Evolutionary conservation across 2,113 vertebrate genomes (phyloP).

Genomic region (Pimephales promelas): DNA sequence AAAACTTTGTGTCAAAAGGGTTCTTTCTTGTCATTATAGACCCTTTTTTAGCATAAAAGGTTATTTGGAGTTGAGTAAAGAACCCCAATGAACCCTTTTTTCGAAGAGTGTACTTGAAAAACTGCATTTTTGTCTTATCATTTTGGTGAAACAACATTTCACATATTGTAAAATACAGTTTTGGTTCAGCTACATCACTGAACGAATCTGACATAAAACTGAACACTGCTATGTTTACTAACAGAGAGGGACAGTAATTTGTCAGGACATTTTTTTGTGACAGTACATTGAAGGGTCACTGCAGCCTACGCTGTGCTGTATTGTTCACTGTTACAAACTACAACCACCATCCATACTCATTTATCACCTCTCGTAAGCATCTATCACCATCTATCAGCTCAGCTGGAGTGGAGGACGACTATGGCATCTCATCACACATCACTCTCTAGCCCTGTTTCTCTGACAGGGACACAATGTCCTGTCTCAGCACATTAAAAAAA

Average conservation of each 20-base stretch:
- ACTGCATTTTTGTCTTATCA: neutral
- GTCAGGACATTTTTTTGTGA: neutral
- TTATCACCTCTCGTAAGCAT: conserved; percentile 26
- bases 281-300: neutral
- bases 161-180: neutral
- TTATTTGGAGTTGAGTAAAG: too few relatives aligned
- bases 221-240: neutral
- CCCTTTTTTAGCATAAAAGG: too few relatives aligned
- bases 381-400: conserved; percentile 38
- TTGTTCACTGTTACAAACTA: conserved; percentile 32
- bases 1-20: too few relatives aligned
- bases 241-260: conserved; percentile 9
- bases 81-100: too few relatives aligned
- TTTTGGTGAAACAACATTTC: too few relatives aligned
- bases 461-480: conserved; percentile 46
- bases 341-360: conserved; percentile 22
- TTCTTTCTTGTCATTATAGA: too few relatives aligned
- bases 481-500: conserved; percentile 30
- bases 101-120: too few relatives aligned
- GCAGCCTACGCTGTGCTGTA: conserved; percentile 5
- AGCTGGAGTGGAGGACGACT: conserved; percentile 10
- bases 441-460: conserved; percentile 22
- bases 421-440: conserved; percentile 44
- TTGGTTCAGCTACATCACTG: conserved; percentile 3
- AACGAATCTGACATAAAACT: neutral